These are phyloP conservation scores for Sminthopsis crassicaudata DNA, from an alignment of 2,113 vertebrate genomes.

Conservation along the genomic window DNA sequence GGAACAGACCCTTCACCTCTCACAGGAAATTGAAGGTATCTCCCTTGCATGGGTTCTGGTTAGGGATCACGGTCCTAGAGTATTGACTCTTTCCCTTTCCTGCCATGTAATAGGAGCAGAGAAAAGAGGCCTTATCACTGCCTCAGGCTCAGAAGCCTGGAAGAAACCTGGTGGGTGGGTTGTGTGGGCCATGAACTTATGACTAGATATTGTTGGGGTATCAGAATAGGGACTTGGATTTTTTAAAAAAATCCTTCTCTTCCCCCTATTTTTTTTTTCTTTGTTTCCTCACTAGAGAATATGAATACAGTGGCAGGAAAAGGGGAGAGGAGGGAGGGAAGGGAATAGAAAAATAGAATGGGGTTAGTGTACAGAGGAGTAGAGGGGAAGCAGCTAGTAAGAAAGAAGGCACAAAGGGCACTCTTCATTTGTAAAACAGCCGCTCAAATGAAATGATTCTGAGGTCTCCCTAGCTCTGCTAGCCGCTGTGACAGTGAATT, in stretches of 20 bases:
- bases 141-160: neutral
- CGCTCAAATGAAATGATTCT: neutral
- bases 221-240: neutral
- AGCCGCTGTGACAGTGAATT: neutral
- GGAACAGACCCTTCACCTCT: neutral
- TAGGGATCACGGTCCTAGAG: too few species aligned
- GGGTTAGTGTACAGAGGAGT: too few species aligned
- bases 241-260: neutral
- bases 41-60: neutral
- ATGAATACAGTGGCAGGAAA: neutral
- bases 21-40: conserved; percentile 63
- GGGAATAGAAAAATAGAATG: neutral
- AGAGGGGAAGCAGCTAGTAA: neutral
- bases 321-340: neutral
- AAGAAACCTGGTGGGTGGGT: neutral
- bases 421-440: neutral
- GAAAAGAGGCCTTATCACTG: neutral
- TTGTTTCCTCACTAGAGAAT: neutral
- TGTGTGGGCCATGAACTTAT: neutral
- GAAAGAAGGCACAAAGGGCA: neutral
- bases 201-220: neutral
- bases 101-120: neutral
- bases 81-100: too few species aligned
- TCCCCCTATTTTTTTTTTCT: neutral
- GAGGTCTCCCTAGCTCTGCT: neutral